These are phyloP conservation scores for Cerastis rubricosa DNA, from an alignment of 2,888 invertebrate species.

Conservation along the genomic window DNA sequence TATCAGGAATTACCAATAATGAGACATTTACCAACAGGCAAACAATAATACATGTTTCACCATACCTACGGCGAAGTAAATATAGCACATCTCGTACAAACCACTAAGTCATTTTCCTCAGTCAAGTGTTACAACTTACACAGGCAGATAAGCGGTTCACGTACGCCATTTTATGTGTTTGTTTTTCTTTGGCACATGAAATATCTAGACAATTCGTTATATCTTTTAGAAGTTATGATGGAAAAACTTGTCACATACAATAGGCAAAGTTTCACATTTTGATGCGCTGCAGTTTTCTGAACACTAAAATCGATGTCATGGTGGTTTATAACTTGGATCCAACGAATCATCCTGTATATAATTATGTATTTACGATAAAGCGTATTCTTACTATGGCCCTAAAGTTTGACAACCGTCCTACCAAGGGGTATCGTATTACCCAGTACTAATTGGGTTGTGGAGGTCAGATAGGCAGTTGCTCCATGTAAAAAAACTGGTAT, in stretches of 20 bases:
- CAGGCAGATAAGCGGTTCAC: conserved; percentile 53
- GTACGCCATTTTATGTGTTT: conserved; percentile 55
- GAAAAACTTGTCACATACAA: background rate
- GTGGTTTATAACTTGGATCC: background rate
- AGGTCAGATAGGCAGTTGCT: no score
- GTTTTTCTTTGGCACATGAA: conserved; percentile 46
- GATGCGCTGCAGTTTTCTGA: background rate
- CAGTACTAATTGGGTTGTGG: no score
- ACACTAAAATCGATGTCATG: background rate
- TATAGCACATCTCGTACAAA: conserved; percentile 45
- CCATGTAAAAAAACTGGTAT: no score
- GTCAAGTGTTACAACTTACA: conserved; percentile 53
- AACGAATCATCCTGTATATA: background rate
- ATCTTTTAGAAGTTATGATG: background rate
- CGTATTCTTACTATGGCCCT: background rate
- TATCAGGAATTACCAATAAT: conserved; percentile 24
- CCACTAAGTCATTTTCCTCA: conserved; percentile 60
- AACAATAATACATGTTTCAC: background rate
- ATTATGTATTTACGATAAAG: background rate
- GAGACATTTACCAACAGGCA: background rate
- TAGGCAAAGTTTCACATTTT: background rate
- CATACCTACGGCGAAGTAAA: conserved; percentile 31
- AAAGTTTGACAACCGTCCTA: no score
- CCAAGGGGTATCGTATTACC: no score
- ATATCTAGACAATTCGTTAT: conserved; percentile 18